These are phyloP conservation scores for Tenthredo amoena DNA, from an alignment of 2,888 invertebrate genomes.

Conservation along the genomic window DNA sequence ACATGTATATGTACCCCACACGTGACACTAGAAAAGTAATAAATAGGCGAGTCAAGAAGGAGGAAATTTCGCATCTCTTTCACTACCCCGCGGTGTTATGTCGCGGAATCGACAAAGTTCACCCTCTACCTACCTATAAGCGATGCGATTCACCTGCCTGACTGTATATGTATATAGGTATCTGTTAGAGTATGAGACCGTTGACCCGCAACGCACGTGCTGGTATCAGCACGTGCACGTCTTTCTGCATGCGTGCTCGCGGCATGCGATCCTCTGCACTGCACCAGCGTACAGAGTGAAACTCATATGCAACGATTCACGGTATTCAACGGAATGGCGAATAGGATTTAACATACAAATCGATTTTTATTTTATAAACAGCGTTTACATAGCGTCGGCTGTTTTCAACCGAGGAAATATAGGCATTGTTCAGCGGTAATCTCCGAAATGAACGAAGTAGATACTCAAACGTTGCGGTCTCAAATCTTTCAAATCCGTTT, in stretches of 20 bases:
- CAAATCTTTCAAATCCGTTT: neutral
- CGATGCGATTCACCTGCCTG: constrained; percentile 8
- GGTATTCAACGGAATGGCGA: neutral
- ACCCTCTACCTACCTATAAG: neutral
- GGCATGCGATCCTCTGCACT: constrained; percentile 16
- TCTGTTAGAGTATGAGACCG: constrained; percentile 38
- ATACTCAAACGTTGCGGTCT: neutral
- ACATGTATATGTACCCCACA: no score
- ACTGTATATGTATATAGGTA: constrained; percentile 15
- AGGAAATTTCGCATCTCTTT: neutral
- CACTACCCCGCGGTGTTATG: neutral
- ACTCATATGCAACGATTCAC: constrained; percentile 2
- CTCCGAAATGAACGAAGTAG: neutral
- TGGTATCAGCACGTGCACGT: constrained; percentile 42
- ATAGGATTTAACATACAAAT: neutral
- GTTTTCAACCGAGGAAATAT: neutral
- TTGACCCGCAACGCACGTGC: constrained; percentile 46
- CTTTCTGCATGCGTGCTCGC: constrained; percentile 28
- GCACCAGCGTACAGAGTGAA: constrained; percentile 1
- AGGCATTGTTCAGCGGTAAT: neutral
- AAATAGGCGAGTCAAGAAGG: neutral
- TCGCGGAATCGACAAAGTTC: neutral
- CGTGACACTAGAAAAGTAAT: neutral
- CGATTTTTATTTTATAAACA: neutral
- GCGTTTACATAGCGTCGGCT: no score